Conservation (phyloP, 2,888 invertebrate genomes). For the Eueremaeus valkanovi region DNA sequence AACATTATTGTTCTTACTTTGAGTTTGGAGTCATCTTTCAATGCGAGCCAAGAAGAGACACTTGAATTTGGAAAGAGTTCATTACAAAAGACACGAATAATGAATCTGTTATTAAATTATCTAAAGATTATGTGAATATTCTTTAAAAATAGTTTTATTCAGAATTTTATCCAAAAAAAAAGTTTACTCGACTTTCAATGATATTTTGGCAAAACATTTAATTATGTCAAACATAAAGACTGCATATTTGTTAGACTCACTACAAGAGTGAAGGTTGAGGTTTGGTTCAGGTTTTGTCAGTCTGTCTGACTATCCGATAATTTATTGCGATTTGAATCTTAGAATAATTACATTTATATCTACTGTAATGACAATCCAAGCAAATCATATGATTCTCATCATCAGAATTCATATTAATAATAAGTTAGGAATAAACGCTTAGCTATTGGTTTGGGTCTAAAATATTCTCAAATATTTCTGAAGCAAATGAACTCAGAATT, state of each 20-base stretch:
- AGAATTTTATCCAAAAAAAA: not conserved
- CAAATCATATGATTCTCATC: too few species aligned
- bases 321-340: not conserved
- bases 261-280: not conserved
- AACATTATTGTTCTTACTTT: slow-evolving; percentile 10
- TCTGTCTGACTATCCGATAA: not conserved
- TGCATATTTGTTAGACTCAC: too few species aligned
- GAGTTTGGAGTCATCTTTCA: not conserved
- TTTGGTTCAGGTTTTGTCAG: not conserved
- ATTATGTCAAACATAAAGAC: not conserved
- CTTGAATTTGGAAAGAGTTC: not conserved
- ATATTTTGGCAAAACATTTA: not conserved
- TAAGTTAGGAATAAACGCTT: too few species aligned
- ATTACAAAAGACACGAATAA: not conserved
- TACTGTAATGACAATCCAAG: too few species aligned
- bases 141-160: slow-evolving; percentile 11
- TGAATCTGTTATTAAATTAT: not conserved
- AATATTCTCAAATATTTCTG: too few species aligned
- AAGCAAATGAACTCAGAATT: too few species aligned
- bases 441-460: too few species aligned
- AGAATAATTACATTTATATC: not conserved
- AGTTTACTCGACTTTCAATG: not conserved
- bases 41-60: not conserved
- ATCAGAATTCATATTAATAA: too few species aligned
- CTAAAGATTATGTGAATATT: not conserved